Conservation (phyloP, 2,797 vertebrate species). For the Ciconia nigra region DNA sequence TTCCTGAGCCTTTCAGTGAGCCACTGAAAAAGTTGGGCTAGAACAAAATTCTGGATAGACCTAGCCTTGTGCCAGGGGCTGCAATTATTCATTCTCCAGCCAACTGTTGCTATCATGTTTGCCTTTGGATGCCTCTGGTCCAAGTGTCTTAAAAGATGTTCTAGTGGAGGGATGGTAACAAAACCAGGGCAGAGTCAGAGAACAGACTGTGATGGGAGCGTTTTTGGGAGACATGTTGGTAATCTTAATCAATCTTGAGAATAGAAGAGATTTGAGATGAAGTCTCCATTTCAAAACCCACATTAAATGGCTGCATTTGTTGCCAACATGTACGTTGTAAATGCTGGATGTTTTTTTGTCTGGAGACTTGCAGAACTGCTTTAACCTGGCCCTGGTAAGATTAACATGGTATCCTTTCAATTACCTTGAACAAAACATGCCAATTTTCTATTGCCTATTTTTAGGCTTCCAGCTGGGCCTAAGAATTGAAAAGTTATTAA, state of each 20-base stretch:
- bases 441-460: conserved; percentile 63
- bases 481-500: conserved; percentile 68
- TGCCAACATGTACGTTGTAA: not conserved
- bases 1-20: not conserved
- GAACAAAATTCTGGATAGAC: not conserved
- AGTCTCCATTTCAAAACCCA: not conserved
- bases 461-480: conserved; percentile 65
- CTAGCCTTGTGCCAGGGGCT: not conserved
- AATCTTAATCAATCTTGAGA: not conserved
- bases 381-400: conserved; percentile 20
- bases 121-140: not conserved
- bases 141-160: not conserved
- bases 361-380: not conserved
- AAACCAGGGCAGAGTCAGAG: not conserved
- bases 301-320: not conserved
- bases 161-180: not conserved
- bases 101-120: not conserved
- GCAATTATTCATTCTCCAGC: not conserved
- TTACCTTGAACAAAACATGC: conserved; percentile 55
- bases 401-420: conserved; percentile 38
- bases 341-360: not conserved
- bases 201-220: not conserved
- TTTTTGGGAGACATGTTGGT: not conserved
- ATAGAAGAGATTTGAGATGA: not conserved
- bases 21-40: not conserved